Evolutionary conservation across 2,797 vertebrate species (phyloP).

Genomic region (Rhabdomys pumilio): DNA sequence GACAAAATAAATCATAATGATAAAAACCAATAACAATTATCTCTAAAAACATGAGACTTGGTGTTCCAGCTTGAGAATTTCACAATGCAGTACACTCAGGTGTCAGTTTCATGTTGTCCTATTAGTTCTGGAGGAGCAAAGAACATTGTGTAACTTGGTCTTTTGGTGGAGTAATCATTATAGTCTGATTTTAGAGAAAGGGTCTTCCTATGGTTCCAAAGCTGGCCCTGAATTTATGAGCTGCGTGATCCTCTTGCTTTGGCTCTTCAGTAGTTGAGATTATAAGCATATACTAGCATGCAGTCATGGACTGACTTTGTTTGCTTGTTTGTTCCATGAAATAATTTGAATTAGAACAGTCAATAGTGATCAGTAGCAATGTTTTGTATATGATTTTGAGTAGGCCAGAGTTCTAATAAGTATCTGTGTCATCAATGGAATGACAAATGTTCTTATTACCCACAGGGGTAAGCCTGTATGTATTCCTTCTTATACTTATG

Average conservation of each 20-base stretch:
- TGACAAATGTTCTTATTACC: constrained; percentile 4
- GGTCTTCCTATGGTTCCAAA: neutral
- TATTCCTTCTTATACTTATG: neutral
- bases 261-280: neutral
- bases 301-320: neutral
- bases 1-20: neutral
- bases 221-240: neutral
- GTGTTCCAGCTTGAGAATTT: constrained; percentile 40
- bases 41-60: neutral
- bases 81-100: neutral
- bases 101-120: constrained; percentile 39
- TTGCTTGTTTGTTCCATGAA: constrained; percentile 14
- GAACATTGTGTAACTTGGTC: constrained; percentile 49
- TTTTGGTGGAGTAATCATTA: constrained; percentile 52
- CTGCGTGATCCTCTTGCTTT: neutral
- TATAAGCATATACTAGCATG: neutral
- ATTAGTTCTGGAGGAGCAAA: constrained; percentile 68
- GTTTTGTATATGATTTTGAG: neutral
- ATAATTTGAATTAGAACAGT: constrained; percentile 48
- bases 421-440: neutral
- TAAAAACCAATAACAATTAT: constrained; percentile 24
- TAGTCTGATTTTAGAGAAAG: neutral
- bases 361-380: neutral
- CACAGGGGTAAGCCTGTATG: neutral
- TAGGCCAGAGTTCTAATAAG: constrained; percentile 6